A percentile compares a stretch with the other conserved stretches of the same genome.
phyloP scores from a whole-genome alignment of 2,113 vertebrate species.

The Phycodurus eques region DNA sequence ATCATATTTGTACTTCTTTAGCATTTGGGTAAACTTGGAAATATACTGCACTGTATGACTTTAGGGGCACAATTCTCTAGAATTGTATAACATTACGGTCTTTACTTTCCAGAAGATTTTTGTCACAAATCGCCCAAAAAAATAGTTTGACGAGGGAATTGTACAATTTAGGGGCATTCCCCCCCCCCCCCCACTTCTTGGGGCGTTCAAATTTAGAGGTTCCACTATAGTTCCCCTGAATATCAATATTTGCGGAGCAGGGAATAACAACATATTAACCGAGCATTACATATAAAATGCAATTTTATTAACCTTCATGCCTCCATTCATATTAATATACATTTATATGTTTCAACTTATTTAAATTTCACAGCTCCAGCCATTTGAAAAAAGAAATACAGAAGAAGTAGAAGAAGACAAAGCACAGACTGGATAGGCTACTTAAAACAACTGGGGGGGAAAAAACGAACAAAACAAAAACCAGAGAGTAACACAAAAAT shows the following conservation, averaged over 20 bases:
- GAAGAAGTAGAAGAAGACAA: slow-evolving; percentile 80
- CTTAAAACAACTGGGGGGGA: slow-evolving; percentile 82
- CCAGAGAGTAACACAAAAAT: slow-evolving; percentile 73
- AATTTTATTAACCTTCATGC: slow-evolving; percentile 99
- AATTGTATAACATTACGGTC: too few species aligned
- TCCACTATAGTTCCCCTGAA: slow-evolving; percentile 11
- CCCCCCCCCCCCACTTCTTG: too few species aligned
- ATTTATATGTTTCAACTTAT: slow-evolving; percentile 98
- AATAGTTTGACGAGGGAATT: too few species aligned
- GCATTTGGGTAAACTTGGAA: too few species aligned
- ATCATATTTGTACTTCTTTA: too few species aligned
- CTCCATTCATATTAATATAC: slow-evolving; percentile 99
- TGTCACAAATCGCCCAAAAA: too few species aligned
- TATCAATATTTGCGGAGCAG: not conserved
- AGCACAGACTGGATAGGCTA: slow-evolving; percentile 91
- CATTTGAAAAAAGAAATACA: slow-evolving; percentile 87
- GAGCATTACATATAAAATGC: slow-evolving; percentile 97
- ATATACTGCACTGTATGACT: too few species aligned
- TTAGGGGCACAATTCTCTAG: slow-evolving; percentile 7
- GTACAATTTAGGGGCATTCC: too few species aligned
- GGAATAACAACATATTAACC: slow-evolving; percentile 41
- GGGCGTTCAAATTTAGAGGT: slow-evolving; percentile 1
- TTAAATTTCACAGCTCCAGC: slow-evolving; percentile 99
- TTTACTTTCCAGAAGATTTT: too few species aligned
- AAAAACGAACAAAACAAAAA: too few species aligned